Percentiles rank a stretch among this genome's conserved stretches.
phyloP scores from a whole-genome alignment of 2,113 vertebrate species.

The Theristicus caerulescens region DNA sequence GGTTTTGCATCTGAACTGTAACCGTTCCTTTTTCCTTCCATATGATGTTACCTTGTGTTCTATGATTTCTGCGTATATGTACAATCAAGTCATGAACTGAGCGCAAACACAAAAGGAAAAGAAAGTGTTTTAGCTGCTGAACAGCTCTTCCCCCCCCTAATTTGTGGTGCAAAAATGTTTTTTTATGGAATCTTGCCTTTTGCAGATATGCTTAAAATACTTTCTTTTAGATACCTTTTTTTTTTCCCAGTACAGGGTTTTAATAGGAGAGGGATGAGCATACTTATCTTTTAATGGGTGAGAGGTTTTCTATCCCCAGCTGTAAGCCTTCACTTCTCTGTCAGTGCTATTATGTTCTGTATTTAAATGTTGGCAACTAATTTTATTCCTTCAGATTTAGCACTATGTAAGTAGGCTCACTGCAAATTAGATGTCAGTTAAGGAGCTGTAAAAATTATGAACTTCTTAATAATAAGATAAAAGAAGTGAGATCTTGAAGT shows the following conservation, averaged over 20 bases:
- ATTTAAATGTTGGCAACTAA: background rate
- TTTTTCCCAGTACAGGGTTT: accelerated
- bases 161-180: background rate
- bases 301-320: background rate
- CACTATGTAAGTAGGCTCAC: background rate
- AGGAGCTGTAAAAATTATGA: background rate
- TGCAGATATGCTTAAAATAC: background rate
- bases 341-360: background rate
- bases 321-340: background rate
- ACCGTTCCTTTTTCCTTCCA: accelerated
- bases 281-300: background rate
- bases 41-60: background rate
- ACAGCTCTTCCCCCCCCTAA: no score
- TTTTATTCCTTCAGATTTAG: slow-evolving; percentile 35
- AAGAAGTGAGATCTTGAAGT: background rate
- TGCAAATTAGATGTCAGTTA: slow-evolving; percentile 48
- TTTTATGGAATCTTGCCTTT: background rate
- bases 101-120: accelerated
- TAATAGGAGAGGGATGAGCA: background rate
- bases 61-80: accelerated
- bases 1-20: background rate
- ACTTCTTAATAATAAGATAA: background rate
- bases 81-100: accelerated
- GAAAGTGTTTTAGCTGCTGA: background rate
- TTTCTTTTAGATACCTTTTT: accelerated